These are phyloP conservation scores for Sciurus niger DNA, from an alignment of 2,113 vertebrate genomes.

Conservation along the genomic window DNA sequence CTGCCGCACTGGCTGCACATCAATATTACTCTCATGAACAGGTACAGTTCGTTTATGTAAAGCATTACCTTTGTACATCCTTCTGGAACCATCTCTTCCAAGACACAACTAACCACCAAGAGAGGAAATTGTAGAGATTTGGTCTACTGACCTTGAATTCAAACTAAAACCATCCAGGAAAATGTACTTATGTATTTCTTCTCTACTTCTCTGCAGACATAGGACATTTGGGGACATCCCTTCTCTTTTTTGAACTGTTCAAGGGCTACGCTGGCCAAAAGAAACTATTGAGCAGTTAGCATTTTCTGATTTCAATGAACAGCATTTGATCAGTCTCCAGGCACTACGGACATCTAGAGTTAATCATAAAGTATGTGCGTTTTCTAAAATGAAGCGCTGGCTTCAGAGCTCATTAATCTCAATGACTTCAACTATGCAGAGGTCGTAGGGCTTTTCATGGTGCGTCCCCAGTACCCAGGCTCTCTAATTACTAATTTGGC, in stretches of 20 bases:
- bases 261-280: conserved; percentile 61
- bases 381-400: conserved; percentile 61
- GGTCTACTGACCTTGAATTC: neutral
- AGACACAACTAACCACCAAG: conserved; percentile 15
- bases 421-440: conserved; percentile 63
- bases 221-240: neutral
- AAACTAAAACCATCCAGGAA: neutral
- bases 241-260: conserved; percentile 33
- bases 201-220: conserved; percentile 30
- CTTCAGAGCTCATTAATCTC: conserved; percentile 75
- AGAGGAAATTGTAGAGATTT: neutral
- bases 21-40: conserved; percentile 41
- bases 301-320: conserved; percentile 70
- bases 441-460: conserved; percentile 60
- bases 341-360: conserved; percentile 53
- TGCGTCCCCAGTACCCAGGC: conserved; percentile 64
- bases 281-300: conserved; percentile 12
- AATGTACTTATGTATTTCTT: conserved; percentile 45
- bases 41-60: conserved; percentile 56
- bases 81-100: conserved; percentile 69
- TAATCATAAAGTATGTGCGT: conserved; percentile 52
- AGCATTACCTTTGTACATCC: conserved; percentile 55
- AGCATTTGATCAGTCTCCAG: conserved; percentile 46
- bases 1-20: neutral
- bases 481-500: conserved; percentile 80